These are phyloP conservation scores for Gila robusta DNA, from an alignment of 2,797 vertebrate genomes.

Conservation along the genomic window DNA sequence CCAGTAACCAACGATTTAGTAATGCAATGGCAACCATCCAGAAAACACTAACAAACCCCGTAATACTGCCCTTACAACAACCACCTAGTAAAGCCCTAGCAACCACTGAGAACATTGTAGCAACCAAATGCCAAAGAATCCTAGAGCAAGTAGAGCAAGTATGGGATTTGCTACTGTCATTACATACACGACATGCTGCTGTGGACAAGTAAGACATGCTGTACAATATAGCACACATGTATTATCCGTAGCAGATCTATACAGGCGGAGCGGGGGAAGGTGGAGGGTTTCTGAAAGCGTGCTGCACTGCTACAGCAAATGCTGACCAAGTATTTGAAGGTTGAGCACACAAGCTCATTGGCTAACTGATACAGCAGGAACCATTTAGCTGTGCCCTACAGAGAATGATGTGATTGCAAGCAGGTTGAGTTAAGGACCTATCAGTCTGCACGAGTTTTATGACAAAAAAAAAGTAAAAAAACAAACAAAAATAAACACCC, in stretches of 20 bases:
- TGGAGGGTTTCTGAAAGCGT: background rate
- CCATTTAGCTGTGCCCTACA: background rate
- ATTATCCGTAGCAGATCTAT: background rate
- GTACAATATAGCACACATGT: background rate
- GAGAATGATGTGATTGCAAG: background rate
- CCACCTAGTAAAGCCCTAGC: background rate
- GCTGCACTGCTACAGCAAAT: background rate
- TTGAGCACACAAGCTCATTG: background rate
- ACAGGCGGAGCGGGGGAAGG: background rate
- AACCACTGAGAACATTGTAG: background rate
- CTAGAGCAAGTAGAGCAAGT: no score
- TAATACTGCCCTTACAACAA: background rate
- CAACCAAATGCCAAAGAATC: background rate
- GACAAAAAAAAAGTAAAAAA: background rate
- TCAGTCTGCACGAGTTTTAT: background rate
- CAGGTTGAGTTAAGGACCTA: background rate
- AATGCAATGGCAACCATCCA: background rate
- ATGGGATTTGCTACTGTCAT: no score
- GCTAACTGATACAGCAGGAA: background rate
- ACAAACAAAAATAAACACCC: slow-evolving; percentile 17
- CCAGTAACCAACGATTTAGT: background rate
- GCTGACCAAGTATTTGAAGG: background rate
- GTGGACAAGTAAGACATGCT: no score
- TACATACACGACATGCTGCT: no score
- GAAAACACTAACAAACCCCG: background rate